Conservation (phyloP, 2,113 vertebrate species). For the Psittacus erithacus region DNA sequence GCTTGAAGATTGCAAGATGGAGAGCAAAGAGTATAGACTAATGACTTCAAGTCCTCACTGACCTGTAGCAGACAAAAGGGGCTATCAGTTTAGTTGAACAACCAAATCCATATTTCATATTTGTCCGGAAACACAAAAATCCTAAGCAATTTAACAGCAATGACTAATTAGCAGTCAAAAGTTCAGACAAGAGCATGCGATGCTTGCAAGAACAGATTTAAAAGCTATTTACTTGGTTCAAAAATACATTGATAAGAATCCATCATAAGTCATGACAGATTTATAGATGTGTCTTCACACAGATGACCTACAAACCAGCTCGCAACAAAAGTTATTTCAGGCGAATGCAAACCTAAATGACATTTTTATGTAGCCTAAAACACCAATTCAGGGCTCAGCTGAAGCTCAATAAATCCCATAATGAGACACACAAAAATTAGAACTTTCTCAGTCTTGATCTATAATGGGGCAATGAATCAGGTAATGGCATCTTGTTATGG, state of each 20-base stretch:
- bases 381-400: neutral
- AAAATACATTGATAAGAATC: neutral
- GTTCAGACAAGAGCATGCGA: neutral
- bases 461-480: neutral
- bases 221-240: neutral
- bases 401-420: neutral
- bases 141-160: neutral
- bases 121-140: neutral
- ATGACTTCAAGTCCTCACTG: neutral
- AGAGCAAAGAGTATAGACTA: neutral
- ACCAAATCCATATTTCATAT: neutral
- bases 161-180: neutral
- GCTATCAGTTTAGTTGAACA: neutral
- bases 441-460: neutral
- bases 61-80: neutral
- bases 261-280: neutral
- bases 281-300: neutral
- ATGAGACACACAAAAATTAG: neutral
- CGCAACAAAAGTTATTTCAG: neutral
- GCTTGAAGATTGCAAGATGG: neutral
- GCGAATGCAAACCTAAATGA: conserved; percentile 3
- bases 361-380: neutral
- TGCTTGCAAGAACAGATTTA: neutral
- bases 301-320: neutral
- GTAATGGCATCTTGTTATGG: neutral